A percentile compares a stretch with the other conserved stretches of the same genome.
phyloP scores from a whole-genome alignment of 2,888 invertebrate genomes.

The Tenthredo scrophulariae region DNA sequence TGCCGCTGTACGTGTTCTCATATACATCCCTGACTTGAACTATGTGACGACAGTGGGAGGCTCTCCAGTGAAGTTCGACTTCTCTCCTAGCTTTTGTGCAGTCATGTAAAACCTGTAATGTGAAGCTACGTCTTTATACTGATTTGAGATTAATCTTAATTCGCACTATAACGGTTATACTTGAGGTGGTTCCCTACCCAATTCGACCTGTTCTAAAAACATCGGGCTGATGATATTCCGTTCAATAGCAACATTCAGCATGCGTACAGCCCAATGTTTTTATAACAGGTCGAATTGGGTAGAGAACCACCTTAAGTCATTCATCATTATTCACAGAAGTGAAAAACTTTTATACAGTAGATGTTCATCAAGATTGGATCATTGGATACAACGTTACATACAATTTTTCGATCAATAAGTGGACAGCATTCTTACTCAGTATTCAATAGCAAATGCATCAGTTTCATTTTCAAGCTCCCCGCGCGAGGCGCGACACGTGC shows the following conservation, averaged over 20 bases:
- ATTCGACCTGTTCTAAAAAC: too few species aligned
- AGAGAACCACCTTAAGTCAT: too few species aligned
- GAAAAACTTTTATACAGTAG: not conserved
- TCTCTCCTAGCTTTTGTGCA: conserved; percentile 95
- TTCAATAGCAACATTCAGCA: too few species aligned
- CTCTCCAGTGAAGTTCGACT: conserved; percentile 97
- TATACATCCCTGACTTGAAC: conserved; percentile 96
- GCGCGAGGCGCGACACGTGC: not conserved
- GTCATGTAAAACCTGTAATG: conserved; percentile 90
- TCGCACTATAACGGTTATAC: not conserved
- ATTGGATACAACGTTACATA: not conserved
- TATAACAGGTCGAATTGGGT: too few species aligned
- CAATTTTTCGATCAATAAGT: not conserved
- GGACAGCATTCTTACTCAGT: not conserved
- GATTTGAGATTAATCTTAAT: not conserved
- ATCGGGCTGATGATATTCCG: too few species aligned
- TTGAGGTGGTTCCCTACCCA: too few species aligned
- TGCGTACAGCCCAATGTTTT: too few species aligned
- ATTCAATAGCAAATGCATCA: not conserved
- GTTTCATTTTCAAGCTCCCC: not conserved
- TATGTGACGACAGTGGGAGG: conserved; percentile 94
- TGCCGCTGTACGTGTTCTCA: conserved; percentile 96
- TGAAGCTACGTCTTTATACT: not conserved
- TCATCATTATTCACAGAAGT: not conserved
- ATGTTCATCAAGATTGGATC: not conserved